Evolutionary conservation across 2,113 vertebrate genomes (phyloP).

Genomic region (Heptranchias perlo): DNA sequence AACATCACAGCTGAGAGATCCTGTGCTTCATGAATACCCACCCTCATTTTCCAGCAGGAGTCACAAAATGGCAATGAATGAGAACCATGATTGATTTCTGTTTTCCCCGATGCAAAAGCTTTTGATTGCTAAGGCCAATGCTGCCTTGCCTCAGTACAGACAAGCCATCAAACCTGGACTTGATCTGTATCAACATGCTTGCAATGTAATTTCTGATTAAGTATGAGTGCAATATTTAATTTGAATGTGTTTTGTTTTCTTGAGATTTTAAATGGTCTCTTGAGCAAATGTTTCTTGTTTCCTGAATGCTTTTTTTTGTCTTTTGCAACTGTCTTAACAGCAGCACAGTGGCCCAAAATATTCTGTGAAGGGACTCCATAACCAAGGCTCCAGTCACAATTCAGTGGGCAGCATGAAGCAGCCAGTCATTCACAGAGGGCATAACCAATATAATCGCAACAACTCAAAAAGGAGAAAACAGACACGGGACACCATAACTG

Average conservation of each 20-base stretch:
- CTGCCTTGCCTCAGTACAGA: neutral
- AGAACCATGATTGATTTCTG: neutral
- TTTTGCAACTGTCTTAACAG: slow-evolving; percentile 44
- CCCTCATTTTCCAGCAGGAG: neutral
- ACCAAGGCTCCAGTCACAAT: slow-evolving; percentile 64
- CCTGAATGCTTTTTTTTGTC: neutral
- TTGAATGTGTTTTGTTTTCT: neutral
- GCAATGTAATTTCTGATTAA: neutral
- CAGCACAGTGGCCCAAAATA: slow-evolving; percentile 77
- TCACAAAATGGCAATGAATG: neutral
- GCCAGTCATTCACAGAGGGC: slow-evolving; percentile 65
- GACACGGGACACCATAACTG: slow-evolving; percentile 76
- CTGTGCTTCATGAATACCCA: neutral
- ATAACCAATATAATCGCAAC: slow-evolving; percentile 81
- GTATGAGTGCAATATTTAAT: neutral
- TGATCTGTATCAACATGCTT: neutral
- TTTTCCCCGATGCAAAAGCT: neutral
- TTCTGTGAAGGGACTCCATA: slow-evolving; percentile 77
- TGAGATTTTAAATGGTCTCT: neutral
- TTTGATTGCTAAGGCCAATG: neutral
- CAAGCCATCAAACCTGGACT: neutral
- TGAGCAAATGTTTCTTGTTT: neutral
- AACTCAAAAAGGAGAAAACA: slow-evolving; percentile 86
- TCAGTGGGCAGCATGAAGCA: slow-evolving; percentile 60
- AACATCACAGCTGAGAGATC: neutral